Evolutionary conservation across 2,113 vertebrate genomes (phyloP).

Genomic region (Indicator maculatus): DNA sequence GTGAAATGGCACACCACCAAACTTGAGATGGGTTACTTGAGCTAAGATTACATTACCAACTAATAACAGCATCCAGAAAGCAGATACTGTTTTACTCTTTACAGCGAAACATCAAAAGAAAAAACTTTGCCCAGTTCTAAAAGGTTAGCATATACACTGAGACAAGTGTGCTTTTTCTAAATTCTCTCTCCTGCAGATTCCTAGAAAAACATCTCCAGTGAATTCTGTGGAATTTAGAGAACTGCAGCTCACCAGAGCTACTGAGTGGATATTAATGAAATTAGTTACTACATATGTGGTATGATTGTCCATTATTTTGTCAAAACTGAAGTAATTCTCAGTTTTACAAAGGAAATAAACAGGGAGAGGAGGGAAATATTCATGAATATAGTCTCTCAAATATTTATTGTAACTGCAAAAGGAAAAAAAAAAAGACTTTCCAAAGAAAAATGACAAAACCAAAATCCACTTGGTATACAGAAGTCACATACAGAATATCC

Average conservation of each 20-base stretch:
- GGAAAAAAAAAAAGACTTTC: constrained; percentile 72
- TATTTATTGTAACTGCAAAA: constrained; percentile 87
- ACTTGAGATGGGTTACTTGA: not conserved
- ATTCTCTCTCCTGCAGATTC: not conserved
- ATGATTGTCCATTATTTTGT: not conserved
- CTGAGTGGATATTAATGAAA: not conserved
- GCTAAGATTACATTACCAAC: not conserved
- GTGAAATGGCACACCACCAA: not conserved
- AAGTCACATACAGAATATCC: constrained; percentile 81
- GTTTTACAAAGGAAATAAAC: not conserved
- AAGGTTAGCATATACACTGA: not conserved
- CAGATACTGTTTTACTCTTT: not conserved
- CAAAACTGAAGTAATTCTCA: not conserved
- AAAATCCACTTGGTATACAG: constrained; percentile 76
- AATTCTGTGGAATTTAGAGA: not conserved
- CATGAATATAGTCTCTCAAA: constrained; percentile 81
- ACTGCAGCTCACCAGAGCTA: not conserved
- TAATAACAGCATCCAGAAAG: not conserved
- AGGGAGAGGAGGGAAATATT: constrained; percentile 11
- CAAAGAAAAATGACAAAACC: constrained; percentile 61
- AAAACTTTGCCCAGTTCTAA: not conserved
- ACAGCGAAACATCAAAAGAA: not conserved
- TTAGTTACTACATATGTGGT: not conserved
- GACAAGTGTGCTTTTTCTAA: not conserved
- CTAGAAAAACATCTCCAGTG: not conserved